Conservation (phyloP, 2,888 invertebrate species). For the Pandemis cinnamomeana region DNA sequence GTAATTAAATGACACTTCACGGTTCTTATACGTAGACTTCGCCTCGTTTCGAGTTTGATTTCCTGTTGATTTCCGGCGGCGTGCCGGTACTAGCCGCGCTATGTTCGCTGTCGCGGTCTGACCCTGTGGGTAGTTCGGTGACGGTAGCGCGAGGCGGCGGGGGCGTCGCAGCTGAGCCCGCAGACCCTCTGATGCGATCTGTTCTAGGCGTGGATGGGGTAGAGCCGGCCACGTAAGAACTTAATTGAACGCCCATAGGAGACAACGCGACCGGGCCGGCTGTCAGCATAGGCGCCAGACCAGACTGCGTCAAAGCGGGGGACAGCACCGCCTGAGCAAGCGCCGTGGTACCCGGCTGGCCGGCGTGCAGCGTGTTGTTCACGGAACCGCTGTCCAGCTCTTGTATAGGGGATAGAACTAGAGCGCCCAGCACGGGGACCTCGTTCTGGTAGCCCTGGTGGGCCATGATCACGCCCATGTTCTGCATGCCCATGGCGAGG, state of each 20-base stretch:
- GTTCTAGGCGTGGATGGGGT: constrained; percentile 77
- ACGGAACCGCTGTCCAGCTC: constrained; percentile 91
- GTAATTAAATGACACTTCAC: background rate
- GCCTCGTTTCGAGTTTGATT: constrained; percentile 72
- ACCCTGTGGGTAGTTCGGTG: constrained; percentile 58
- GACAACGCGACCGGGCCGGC: constrained; percentile 81
- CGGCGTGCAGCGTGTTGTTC: constrained; percentile 89
- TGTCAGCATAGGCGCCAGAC: constrained; percentile 72
- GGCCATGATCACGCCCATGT: constrained; percentile 88
- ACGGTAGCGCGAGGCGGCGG: constrained; percentile 57
- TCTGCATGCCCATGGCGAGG: constrained; percentile 81
- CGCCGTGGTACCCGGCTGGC: constrained; percentile 90
- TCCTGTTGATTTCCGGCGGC: constrained; percentile 62
- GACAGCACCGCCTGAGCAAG: constrained; percentile 91
- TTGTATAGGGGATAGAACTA: constrained; percentile 92
- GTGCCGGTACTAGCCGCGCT: constrained; percentile 60
- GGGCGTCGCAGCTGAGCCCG: constrained; percentile 46
- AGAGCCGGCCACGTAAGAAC: constrained; percentile 78
- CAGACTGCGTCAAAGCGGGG: constrained; percentile 81
- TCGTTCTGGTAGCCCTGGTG: constrained; percentile 87
- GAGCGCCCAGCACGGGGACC: constrained; percentile 89
- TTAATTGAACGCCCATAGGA: constrained; percentile 86
- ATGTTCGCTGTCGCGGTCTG: constrained; percentile 69
- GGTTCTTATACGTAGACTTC: constrained; percentile 74
- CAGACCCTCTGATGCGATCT: constrained; percentile 55